These are phyloP conservation scores for Folsomia manolachei DNA, from an alignment of 2,888 invertebrate genomes.

Conservation along the genomic window DNA sequence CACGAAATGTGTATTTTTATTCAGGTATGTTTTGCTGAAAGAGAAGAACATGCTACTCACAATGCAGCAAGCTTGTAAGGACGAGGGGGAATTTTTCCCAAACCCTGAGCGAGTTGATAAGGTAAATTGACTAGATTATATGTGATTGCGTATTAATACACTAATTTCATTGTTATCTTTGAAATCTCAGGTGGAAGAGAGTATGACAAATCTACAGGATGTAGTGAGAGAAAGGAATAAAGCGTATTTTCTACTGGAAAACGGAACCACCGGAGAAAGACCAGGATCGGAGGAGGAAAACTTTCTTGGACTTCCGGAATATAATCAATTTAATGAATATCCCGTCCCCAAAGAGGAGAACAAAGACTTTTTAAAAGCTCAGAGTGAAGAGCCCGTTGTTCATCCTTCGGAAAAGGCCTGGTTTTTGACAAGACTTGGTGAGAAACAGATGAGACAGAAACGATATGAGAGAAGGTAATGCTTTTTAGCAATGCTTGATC, in stretches of 20 bases:
- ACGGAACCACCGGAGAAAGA: constrained; percentile 77
- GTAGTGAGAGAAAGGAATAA: constrained; percentile 88
- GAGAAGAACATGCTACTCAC: constrained; percentile 96
- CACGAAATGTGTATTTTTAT: constrained; percentile 14
- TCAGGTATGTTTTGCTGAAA: constrained; percentile 79
- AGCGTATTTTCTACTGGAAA: constrained; percentile 86
- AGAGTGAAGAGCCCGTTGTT: constrained; percentile 34
- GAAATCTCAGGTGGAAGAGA: constrained; percentile 74
- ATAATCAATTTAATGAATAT: constrained; percentile 44
- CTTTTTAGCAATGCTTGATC: constrained; percentile 6
- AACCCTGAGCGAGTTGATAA: constrained; percentile 92
- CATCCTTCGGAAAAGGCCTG: constrained; percentile 33
- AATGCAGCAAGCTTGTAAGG: constrained; percentile 81
- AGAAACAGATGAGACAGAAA: constrained; percentile 23
- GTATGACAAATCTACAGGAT: constrained; percentile 88
- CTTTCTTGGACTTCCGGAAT: constrained; percentile 47
- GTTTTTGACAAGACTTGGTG: constrained; percentile 35
- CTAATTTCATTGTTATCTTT: constrained; percentile 23
- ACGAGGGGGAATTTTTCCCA: constrained; percentile 69
- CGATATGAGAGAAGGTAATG: background rate
- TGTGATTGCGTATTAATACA: background rate
- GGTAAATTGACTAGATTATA: constrained; percentile 55
- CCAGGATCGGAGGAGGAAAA: constrained; percentile 60
- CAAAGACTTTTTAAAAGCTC: constrained; percentile 33
- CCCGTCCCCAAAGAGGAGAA: constrained; percentile 45